phyloP scores from a whole-genome alignment of 2,888 invertebrate species.

The Nomada hirtipes region DNA sequence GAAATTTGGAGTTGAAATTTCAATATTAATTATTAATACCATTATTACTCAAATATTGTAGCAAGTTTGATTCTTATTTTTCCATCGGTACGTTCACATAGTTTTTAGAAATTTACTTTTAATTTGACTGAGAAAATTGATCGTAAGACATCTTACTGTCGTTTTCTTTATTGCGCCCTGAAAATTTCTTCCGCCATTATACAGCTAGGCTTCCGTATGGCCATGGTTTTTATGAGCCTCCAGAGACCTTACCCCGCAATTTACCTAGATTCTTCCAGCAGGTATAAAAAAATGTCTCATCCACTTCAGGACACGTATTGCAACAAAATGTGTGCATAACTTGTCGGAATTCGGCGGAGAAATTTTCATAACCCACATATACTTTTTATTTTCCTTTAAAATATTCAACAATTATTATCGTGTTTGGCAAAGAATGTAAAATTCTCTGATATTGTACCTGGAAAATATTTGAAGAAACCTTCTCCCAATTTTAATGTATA shows the following conservation, averaged over 20 bases:
- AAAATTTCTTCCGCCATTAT: constrained; percentile 44
- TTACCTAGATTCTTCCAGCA: constrained; percentile 31
- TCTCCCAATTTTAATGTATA: too few relatives aligned
- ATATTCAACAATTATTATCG: too few relatives aligned
- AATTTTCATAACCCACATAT: background rate
- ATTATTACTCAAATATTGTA: too few relatives aligned
- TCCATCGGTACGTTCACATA: background rate
- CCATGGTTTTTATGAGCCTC: constrained; percentile 49
- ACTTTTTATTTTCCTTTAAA: too few relatives aligned
- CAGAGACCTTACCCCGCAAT: constrained; percentile 21
- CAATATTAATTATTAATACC: too few relatives aligned
- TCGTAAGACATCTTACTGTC: constrained; percentile 22
- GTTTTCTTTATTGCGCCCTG: constrained; percentile 32
- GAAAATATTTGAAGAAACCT: background rate
- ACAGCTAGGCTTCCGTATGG: constrained; percentile 36
- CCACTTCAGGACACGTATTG: constrained; percentile 18
- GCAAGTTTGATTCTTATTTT: background rate
- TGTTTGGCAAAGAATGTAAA: background rate
- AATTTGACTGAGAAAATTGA: constrained; percentile 9
- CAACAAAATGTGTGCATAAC: background rate
- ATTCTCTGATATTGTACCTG: background rate
- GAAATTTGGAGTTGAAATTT: too few relatives aligned
- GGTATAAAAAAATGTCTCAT: constrained; percentile 35
- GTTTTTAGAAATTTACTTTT: background rate
- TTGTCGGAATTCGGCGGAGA: constrained; percentile 3